Percentiles rank a stretch among this genome's conserved stretches.
These are phyloP conservation scores for Apodemus agrarius DNA, from an alignment of 2,797 vertebrate genomes.

Conservation along the genomic window DNA sequence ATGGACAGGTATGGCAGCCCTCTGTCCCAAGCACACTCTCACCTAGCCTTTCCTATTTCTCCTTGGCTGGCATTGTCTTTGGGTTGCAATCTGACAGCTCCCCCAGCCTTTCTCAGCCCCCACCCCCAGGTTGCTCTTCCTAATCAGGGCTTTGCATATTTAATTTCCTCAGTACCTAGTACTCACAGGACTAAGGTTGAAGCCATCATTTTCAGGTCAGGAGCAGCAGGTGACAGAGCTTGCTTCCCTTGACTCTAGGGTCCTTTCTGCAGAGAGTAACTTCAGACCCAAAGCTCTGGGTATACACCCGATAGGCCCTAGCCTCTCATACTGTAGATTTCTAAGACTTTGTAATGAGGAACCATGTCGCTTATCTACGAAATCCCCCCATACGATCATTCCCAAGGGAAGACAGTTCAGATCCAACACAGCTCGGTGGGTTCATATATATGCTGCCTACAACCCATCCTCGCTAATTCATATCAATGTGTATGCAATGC, in stretches of 20 bases:
- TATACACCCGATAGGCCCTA: background rate
- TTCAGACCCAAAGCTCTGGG: background rate
- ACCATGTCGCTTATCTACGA: background rate
- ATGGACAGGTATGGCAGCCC: background rate
- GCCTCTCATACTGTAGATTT: background rate
- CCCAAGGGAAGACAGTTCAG: background rate
- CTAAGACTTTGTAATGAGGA: background rate
- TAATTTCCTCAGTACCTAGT: background rate
- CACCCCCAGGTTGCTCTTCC: background rate
- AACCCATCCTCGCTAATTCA: background rate
- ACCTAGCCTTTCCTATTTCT: background rate
- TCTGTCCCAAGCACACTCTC: background rate
- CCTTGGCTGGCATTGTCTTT: background rate
- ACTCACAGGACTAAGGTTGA: background rate
- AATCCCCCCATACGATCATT: background rate
- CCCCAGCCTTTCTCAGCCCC: background rate
- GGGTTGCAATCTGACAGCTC: background rate
- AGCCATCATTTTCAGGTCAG: background rate
- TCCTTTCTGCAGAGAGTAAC: background rate
- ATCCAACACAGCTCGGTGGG: background rate
- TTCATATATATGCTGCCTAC: background rate
- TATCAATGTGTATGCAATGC: background rate
- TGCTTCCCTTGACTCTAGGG: background rate
- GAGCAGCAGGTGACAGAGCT: background rate
- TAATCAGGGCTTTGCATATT: background rate